Percentiles rank a stretch among this genome's conserved stretches.
phyloP scores from a whole-genome alignment of 1,140 invertebrate genomes.

The Rhizoglyphus robini region DNA sequence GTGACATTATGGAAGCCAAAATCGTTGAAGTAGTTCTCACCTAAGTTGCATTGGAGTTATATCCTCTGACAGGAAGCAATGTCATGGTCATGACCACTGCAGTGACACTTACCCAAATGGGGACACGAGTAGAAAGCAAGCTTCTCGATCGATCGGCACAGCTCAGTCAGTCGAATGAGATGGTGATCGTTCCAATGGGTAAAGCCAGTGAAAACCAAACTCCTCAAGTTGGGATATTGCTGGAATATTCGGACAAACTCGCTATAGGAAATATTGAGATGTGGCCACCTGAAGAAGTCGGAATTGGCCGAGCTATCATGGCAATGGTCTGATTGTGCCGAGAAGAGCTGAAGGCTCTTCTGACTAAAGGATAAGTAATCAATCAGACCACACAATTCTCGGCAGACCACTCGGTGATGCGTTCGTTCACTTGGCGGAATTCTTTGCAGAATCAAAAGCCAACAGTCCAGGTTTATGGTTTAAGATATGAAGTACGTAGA shows the following conservation, averaged over 20 bases:
- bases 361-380: neutral
- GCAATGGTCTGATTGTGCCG: neutral
- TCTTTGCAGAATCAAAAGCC: neutral
- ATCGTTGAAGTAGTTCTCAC: constrained; percentile 4
- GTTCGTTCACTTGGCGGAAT: neutral
- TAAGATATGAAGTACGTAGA: too few relatives aligned
- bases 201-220: neutral
- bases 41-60: neutral
- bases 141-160: neutral
- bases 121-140: neutral
- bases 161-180: constrained; percentile 1
- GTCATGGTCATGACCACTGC: too few relatives aligned
- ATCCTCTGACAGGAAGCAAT: too few relatives aligned
- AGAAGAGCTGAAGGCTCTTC: neutral
- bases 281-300: neutral
- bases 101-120: neutral
- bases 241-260: constrained; percentile 2
- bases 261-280: neutral
- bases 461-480: neutral
- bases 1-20: constrained; percentile 8
- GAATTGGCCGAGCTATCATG: neutral
- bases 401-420: neutral
- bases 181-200: constrained; percentile 10
- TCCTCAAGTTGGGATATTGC: neutral
- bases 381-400: neutral